These are phyloP conservation scores for Mesocentrotus franciscanus DNA, from an alignment of 53 echinoderm and acorn worm species.

Conservation along the genomic window DNA sequence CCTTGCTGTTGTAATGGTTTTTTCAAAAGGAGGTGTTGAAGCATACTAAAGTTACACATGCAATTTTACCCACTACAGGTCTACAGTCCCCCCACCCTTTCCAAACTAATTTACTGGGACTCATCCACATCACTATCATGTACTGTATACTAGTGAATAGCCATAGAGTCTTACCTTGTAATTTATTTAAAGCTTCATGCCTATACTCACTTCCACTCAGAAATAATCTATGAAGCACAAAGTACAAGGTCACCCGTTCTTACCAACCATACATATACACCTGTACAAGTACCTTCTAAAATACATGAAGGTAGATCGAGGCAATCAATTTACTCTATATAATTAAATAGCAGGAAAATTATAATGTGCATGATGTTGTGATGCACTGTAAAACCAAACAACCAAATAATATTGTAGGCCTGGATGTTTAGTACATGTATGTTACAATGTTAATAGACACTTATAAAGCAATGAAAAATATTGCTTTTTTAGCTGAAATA, in stretches of 20 bases:
- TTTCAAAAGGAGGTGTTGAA: too few species aligned
- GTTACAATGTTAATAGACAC: too few species aligned
- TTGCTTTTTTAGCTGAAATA: too few species aligned
- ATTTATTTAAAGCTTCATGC: not conserved
- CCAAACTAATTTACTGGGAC: too few species aligned
- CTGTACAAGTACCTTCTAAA: not conserved
- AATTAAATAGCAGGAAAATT: not conserved
- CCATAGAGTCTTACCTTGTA: not conserved
- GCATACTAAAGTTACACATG: too few species aligned
- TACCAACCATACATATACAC: not conserved
- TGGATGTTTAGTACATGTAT: too few species aligned
- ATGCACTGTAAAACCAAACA: not conserved
- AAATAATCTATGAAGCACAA: conserved; percentile 20
- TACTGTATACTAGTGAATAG: not conserved
- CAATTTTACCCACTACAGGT: too few species aligned
- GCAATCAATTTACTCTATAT: not conserved
- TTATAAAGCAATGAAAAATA: too few species aligned
- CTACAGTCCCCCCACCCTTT: too few species aligned
- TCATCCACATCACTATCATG: too few species aligned
- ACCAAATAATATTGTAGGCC: too few species aligned
- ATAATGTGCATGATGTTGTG: not conserved
- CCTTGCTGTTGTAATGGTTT: too few species aligned
- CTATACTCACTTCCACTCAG: not conserved
- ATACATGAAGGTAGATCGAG: not conserved
- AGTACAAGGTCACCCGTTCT: not conserved